Evolutionary conservation across 2,888 invertebrate genomes (phyloP).

Genomic region (Crossocerus cetratus): DNA sequence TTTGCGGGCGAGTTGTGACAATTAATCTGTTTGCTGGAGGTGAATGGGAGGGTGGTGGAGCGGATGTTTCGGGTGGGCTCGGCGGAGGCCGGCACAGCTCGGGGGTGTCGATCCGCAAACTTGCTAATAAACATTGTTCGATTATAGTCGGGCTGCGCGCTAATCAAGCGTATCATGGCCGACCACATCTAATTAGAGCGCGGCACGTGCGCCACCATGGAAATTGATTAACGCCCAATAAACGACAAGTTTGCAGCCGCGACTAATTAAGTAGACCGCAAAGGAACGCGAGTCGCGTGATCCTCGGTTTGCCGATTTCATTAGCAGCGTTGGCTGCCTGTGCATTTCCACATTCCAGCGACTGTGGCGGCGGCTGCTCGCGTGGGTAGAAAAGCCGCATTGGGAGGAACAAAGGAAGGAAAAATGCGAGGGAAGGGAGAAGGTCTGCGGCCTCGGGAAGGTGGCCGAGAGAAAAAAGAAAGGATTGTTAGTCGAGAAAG

Average conservation of each 20-base stretch:
- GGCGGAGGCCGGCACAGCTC: slow-evolving; percentile 3
- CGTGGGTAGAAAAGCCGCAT: too few relatives aligned
- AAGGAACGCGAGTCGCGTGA: slow-evolving; percentile 2
- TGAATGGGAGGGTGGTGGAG: too few relatives aligned
- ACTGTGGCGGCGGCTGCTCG: too few relatives aligned
- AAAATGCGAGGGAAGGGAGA: too few relatives aligned
- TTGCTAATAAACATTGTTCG: slow-evolving; percentile 16
- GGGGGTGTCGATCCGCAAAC: slow-evolving; percentile 15
- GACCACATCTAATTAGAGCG: slow-evolving; percentile 4
- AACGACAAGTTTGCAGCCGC: background rate
- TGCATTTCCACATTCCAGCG: background rate
- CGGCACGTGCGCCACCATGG: background rate
- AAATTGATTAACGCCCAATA: slow-evolving; percentile 5
- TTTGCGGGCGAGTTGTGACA: slow-evolving; percentile 60
- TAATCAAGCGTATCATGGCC: background rate
- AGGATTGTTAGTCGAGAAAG: slow-evolving; percentile 56
- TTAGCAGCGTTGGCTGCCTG: background rate
- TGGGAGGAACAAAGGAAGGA: too few relatives aligned
- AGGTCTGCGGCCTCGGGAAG: too few relatives aligned
- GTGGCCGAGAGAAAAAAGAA: too few relatives aligned
- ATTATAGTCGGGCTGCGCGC: background rate
- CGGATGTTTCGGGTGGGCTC: slow-evolving; percentile 10
- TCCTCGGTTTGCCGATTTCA: background rate
- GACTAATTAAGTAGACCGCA: background rate
- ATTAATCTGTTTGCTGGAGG: slow-evolving; percentile 71